Evolutionary conservation across 2,113 vertebrate species (phyloP), one percentile per base, ranked within the genome.

Genomic region (Craseonycteris thonglongyai): DNA sequence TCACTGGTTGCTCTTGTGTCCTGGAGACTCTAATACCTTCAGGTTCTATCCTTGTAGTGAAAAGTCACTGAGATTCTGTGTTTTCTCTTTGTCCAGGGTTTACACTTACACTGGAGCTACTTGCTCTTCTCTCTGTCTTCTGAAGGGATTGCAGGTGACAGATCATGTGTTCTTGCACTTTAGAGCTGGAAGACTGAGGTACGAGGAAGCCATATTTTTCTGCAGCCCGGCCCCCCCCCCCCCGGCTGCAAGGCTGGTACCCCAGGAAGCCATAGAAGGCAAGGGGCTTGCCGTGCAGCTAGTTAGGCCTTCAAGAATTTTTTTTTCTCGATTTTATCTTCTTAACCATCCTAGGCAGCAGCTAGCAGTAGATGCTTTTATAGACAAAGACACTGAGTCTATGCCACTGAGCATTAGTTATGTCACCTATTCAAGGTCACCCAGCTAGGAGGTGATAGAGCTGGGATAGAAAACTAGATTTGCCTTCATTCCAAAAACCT

Each of bases 171-270:
- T 38, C 16, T 56, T 22, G 75, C 22, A 2, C 59, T 86, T 83
- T 68, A 40, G 26, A 47, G 47, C 2, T 22, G 30, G 58, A 78
- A 45, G 28, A 11, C n/a, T 0, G 6, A 47, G 75, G 33, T 28
- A 30, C 1, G 0, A 38, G 26, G 68, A 56, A 47, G 7, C 22
- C 4, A 1, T 11, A 14, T 24, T 56, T 51, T 66, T 40, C n/a
- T 65, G n/a, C 16, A 56, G 47, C 74, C 0, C n/a, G n/a, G 0
- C n/a, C 2, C 38, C 56, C 6, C 4, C 1, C 42, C n/a, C n/a
- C n/a, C n/a, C n/a, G n/a, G n/a, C n/a, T n/a, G n/a, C n/a, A n/a
- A n/a, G 88, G 38, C 35, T 45, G 33, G 24, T 1, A 0, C 30
- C 30, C 6, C 33, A 58, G 63, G 54, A 47, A 8, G 19, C 47